These are phyloP conservation scores for Glomeris marginata DNA, from an alignment of 2,888 invertebrate species.

Conservation along the genomic window DNA sequence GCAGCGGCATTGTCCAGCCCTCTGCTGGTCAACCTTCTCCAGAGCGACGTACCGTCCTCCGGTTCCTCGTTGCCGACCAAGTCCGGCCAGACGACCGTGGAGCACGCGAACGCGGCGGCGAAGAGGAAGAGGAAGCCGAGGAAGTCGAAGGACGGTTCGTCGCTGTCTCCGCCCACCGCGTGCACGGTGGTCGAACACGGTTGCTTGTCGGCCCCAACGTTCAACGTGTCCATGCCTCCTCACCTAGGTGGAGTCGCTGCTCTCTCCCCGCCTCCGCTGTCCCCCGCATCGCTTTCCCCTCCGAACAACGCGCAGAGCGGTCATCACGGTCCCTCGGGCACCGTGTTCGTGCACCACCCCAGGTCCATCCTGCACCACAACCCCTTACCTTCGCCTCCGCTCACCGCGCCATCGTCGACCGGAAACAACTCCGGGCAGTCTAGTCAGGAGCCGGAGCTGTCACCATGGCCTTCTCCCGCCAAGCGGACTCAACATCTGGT, in stretches of 20 bases:
- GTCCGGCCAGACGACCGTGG: not conserved
- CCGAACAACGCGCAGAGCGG: no score
- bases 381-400: slow-evolving; percentile 14
- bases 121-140: slow-evolving; percentile 19
- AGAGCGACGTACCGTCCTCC: slow-evolving; percentile 28
- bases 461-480: slow-evolving; percentile 19
- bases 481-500: slow-evolving; percentile 53
- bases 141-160: slow-evolving; percentile 18
- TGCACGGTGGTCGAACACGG: slow-evolving; percentile 11
- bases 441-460: slow-evolving; percentile 17
- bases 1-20: slow-evolving; percentile 54
- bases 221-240: not conserved
- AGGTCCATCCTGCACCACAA: no score
- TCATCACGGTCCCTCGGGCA: not conserved
- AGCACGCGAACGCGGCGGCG: not conserved
- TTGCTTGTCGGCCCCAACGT: slow-evolving; percentile 9
- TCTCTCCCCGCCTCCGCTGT: not conserved
- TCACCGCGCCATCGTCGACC: slow-evolving; percentile 30
- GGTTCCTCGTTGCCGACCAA: no score
- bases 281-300: not conserved
- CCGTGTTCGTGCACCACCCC: not conserved
- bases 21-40: slow-evolving; percentile 73
- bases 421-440: slow-evolving; percentile 21
- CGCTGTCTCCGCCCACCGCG: slow-evolving; percentile 3
- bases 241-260: not conserved